Conservation (phyloP, 2,797 vertebrate genomes). For the Denticeps clupeoides region DNA sequence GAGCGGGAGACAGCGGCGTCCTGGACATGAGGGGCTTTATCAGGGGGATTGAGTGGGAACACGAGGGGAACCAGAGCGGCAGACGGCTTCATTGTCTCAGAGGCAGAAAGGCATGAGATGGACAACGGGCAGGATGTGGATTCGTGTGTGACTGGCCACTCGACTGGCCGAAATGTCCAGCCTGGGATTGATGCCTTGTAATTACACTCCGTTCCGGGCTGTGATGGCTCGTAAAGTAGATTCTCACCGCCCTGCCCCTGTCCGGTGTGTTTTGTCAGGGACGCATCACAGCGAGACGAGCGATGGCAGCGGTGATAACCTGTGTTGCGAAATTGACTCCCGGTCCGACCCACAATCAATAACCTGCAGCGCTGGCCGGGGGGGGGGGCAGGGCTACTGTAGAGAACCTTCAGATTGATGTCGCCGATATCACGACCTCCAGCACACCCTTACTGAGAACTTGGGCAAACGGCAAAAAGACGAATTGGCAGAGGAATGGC, state of each 20-base stretch:
- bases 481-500: too few relatives aligned
- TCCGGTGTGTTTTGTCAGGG: neutral
- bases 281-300: neutral
- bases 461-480: too few relatives aligned
- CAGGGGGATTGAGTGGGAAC: too few relatives aligned
- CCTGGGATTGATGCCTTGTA: neutral
- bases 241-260: neutral
- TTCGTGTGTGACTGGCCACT: neutral
- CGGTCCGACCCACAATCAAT: constrained; percentile 10
- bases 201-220: constrained; percentile 1
- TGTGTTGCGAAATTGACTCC: constrained; percentile 18
- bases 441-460: too few relatives aligned
- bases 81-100: too few relatives aligned
- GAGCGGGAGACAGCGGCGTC: too few relatives aligned
- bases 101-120: neutral
- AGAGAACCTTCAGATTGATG: neutral
- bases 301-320: constrained; percentile 2
- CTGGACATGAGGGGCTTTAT: too few relatives aligned
- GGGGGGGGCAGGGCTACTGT: neutral
- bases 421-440: too few relatives aligned
- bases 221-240: neutral
- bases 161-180: neutral
- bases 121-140: neutral
- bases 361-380: constrained; percentile 4
- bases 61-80: too few relatives aligned